Evolutionary conservation across 2,113 vertebrate species (phyloP), one percentile per base, ranked within the genome.

Genomic region (Microcebus jonahi): DNA sequence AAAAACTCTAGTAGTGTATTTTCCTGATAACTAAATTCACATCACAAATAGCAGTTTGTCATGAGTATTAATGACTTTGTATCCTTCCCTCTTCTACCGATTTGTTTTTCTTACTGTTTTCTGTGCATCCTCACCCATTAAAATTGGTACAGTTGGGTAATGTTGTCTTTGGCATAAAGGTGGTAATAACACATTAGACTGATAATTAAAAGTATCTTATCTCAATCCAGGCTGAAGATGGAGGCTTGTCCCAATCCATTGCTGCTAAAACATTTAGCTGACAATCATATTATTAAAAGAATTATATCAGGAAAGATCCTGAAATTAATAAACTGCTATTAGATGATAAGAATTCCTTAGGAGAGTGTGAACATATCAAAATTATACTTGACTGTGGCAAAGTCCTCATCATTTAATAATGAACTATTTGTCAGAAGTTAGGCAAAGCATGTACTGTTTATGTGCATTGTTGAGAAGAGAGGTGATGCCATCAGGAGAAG

Each of bases 101-200:
- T 48, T 15, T 73, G 36, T n/a, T 53, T 81, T 42, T 27, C 17
- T 67, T 73, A 27, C 8, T 39, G 5, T 20, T 84, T 93, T 81
- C 57, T 80, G 0, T 87, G 9, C 65, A 55, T 85, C 21, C 31
- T 80, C 7, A 3, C 20, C 8, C 29, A 81, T 67, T 86, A 67
- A 92, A 65, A 36, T 92, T 73, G 53, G 2, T 88, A 27, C 27
- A 61, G 21, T 67, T 87, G 18, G 29, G 23, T 57, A 63, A 81
- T 92, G 9, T 34, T 92, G 34, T 91, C n/a, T 94, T 94, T 79
- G 34, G 31, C 84, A 63, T 63, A 80, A 39, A 82, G 59, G 90
- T 5, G 12, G 1, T 80, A 75, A 75, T 67, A 75, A 17, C 7
- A 57, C 9, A 65, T 88, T 3, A 71, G 25, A 15, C 11, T 76